Evolutionary conservation across 30 jellyfish, hydroid and myxozoan species (phyloP).

Genomic region (Chironex yamaguchii): DNA sequence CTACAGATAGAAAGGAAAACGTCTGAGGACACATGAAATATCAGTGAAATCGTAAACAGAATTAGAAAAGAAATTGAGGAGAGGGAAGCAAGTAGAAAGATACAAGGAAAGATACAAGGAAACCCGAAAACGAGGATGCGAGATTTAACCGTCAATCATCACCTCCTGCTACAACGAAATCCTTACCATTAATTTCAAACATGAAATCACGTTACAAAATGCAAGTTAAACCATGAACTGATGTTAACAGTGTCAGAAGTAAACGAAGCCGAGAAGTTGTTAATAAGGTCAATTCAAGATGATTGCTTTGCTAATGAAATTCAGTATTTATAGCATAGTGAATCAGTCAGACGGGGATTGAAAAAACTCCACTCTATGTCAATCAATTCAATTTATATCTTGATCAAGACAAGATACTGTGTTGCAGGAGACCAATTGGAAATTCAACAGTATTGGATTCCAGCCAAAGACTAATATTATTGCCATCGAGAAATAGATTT

Average conservation of each 20-base stretch:
- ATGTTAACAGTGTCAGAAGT: background rate
- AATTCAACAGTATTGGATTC: background rate
- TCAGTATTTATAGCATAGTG: background rate
- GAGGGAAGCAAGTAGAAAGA: slow-evolving; percentile 22
- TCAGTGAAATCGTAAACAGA: background rate
- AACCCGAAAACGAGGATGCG: no score
- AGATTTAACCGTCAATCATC: no score
- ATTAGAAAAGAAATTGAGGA: slow-evolving; percentile 52
- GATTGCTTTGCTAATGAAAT: slow-evolving; percentile 1
- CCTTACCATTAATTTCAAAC: background rate
- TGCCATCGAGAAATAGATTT: slow-evolving; percentile 12
- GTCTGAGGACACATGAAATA: no score
- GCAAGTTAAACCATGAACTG: background rate
- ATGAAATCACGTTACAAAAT: background rate
- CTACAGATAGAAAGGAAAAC: slow-evolving; percentile 36
- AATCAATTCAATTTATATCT: background rate
- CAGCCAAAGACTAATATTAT: background rate
- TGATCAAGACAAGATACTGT: background rate
- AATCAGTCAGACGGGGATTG: no score
- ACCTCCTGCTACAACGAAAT: no score
- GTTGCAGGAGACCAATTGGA: background rate
- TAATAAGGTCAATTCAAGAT: background rate
- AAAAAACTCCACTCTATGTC: slow-evolving; percentile 3
- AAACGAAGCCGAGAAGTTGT: background rate
- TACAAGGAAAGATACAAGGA: no score